These are phyloP conservation scores for Meriones psammophilus DNA, from an alignment of 2,797 vertebrate genomes.

Conservation along the genomic window DNA sequence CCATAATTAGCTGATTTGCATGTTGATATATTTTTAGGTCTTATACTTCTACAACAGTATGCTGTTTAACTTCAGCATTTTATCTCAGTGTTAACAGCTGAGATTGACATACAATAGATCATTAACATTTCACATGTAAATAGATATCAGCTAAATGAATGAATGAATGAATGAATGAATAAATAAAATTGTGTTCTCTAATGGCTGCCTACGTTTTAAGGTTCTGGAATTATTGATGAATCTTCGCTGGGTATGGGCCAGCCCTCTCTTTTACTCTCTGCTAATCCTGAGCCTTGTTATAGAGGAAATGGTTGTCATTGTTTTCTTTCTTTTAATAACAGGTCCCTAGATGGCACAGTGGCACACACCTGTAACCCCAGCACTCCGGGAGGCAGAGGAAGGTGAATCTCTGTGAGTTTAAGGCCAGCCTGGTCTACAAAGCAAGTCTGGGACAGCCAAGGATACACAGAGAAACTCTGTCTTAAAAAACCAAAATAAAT, in stretches of 20 bases:
- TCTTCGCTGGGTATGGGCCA: not conserved
- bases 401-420: too few species aligned
- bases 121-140: not conserved
- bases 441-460: too few species aligned
- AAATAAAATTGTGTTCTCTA: not conserved
- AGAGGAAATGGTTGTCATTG: not conserved
- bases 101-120: not conserved
- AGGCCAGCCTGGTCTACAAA: too few species aligned
- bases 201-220: not conserved
- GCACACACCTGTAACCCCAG: too few species aligned
- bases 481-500: too few species aligned
- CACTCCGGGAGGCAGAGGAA: too few species aligned
- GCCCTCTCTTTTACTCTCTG: not conserved
- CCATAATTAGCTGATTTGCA: not conserved
- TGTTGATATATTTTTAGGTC: not conserved
- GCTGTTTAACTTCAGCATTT: not conserved
- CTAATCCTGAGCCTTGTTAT: not conserved
- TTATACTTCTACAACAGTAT: not conserved
- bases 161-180: not conserved
- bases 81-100: not conserved
- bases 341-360: too few species aligned
- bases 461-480: too few species aligned
- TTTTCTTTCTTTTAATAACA: not conserved
- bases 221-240: not conserved
- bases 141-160: not conserved